Percentiles rank a stretch among this genome's conserved stretches.
These are phyloP conservation scores for Leguminivora glycinivorella DNA, from an alignment of 1,140 invertebrate genomes.

Conservation along the genomic window DNA sequence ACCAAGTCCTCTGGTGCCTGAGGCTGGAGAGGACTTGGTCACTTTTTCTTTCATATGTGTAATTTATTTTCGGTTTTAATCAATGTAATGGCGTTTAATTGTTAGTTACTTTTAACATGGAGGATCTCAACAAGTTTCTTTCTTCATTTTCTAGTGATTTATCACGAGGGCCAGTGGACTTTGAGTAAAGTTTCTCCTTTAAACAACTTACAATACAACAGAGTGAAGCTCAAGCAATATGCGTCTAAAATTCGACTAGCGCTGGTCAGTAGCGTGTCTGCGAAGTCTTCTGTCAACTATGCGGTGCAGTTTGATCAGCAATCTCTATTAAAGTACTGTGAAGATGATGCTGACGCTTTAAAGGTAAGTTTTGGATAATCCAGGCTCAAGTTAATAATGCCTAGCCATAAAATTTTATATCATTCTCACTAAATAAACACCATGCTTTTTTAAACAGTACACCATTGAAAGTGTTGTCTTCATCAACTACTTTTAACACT, in stretches of 20 bases:
- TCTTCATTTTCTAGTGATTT: slow-evolving; percentile 61
- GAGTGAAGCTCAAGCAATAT: slow-evolving; percentile 72
- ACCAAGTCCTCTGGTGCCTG: too few species aligned
- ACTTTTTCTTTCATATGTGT: too few species aligned
- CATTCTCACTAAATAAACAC: too few species aligned
- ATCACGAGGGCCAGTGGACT: slow-evolving; percentile 65
- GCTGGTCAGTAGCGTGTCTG: slow-evolving; percentile 50
- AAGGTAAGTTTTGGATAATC: slow-evolving; percentile 47
- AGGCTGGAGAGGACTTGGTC: too few species aligned
- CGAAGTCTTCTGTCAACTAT: slow-evolving; percentile 52
- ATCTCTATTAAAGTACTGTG: slow-evolving; percentile 62
- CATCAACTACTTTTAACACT: too few species aligned
- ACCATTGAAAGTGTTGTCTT: too few species aligned
- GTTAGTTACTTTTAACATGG: too few species aligned
- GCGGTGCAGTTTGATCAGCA: slow-evolving; percentile 55
- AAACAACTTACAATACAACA: slow-evolving; percentile 60
- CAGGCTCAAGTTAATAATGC: too few species aligned
- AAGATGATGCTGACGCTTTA: slow-evolving; percentile 64
- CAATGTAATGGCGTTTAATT: too few species aligned
- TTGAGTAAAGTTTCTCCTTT: slow-evolving; percentile 68
- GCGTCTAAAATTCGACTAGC: slow-evolving; percentile 65
- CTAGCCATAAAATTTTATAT: too few species aligned
- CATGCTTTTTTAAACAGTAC: too few species aligned
- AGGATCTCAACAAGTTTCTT: neutral
- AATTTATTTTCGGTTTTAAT: too few species aligned